These are phyloP conservation scores for Oedothorax gibbosus DNA, from an alignment of 1,140 invertebrate species.

Conservation along the genomic window DNA sequence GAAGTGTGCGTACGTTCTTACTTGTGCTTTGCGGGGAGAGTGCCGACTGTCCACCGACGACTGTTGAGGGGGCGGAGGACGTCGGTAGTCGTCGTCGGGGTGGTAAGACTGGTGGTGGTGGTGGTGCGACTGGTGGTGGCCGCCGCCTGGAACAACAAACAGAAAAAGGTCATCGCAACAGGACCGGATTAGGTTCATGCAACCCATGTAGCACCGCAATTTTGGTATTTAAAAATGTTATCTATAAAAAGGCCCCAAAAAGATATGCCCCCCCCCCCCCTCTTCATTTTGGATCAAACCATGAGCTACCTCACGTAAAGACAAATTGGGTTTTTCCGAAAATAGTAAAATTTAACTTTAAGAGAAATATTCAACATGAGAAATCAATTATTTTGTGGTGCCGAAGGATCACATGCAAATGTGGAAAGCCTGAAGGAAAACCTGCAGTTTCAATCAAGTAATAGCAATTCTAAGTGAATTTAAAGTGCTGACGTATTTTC, in stretches of 20 bases:
- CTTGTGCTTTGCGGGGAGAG: conserved; percentile 65
- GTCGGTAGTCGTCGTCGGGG: conserved; percentile 31
- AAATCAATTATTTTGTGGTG: no score
- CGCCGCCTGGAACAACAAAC: conserved; percentile 1
- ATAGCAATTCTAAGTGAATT: no score
- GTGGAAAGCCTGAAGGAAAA: no score
- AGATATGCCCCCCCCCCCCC: neutral
- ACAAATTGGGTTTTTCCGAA: no score
- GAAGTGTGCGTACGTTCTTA: conserved; percentile 67
- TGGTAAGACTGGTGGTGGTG: conserved; percentile 21
- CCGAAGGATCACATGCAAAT: no score
- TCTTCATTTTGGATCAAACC: neutral
- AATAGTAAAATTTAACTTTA: no score
- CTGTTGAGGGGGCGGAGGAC: conserved; percentile 1
- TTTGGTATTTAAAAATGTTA: neutral
- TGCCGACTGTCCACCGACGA: neutral
- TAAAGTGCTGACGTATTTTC: no score
- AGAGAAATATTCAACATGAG: no score
- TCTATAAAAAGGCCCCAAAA: no score
- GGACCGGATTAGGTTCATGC: neutral
- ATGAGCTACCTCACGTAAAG: no score
- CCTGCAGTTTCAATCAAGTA: no score
- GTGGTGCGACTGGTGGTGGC: conserved; percentile 13
- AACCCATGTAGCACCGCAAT: neutral
- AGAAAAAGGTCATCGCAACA: neutral